Base-by-base conservation (phyloP, 2,113 vertebrate genomes). In the Penelope pileata region DNA sequence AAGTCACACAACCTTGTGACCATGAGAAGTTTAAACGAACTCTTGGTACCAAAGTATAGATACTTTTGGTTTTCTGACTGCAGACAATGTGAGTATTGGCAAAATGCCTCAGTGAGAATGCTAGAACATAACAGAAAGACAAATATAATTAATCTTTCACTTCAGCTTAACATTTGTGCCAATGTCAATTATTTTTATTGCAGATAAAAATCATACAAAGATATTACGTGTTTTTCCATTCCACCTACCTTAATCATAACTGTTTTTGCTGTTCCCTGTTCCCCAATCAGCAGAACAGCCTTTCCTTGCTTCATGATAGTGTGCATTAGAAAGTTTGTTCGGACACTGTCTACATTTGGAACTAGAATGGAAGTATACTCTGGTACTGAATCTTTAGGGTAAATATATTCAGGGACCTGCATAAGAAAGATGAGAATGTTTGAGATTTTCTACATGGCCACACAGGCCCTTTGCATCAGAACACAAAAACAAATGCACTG, bases 211-310 rank as follows among this genome's bases (percentile, higher is more conserved):
- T 18, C 3, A 6, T 32, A 83, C 3, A 18, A 82, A 72, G 15
- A 67, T 70, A 53, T 19, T 22, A 53, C 7, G 21, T 3, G 4
- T 59, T 96, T 58, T 90, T 68, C 40, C 63, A 62, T 82, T 94
- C 66, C 50, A 90, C 92, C 7, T 92, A 98, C 98, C 97, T 98
- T 98, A 30, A 99, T 97, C 98, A 98, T 98, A 91, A 99, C 98
- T 30, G 98, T 98, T 96, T 99, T 99, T 91, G 97, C 98, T 47
- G 98, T 99, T 73, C 98, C 98, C 93, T 99, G 98, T 75, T 98
- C 98, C 45, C 98, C 98, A 54, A 97, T 98, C 72, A 99, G 97
- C 74, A 99, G 93, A 90, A 98, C 98, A 9, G 98, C 98, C 96
- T 98, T 98, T 66, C 96, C 97, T 96, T 99, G 98, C 74, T 95